phyloP scores from a whole-genome alignment of 2,888 invertebrate species.

The Pyrrhia umbra region DNA sequence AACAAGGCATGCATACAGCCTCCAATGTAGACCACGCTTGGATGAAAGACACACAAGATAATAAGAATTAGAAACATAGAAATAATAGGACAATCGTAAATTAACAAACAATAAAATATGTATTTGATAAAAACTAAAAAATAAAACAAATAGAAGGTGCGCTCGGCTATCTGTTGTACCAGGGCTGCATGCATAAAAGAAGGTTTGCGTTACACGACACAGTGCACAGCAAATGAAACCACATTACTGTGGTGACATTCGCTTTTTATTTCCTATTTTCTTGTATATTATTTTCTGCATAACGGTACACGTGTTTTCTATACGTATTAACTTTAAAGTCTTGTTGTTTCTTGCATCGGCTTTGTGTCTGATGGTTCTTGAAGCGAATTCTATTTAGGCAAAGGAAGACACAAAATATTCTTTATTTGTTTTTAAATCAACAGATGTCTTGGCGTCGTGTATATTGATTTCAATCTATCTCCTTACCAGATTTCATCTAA shows the following conservation, averaged over 20 bases:
- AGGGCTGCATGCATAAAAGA: conserved; percentile 50
- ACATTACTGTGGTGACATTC: conserved; percentile 59
- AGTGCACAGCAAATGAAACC: conserved; percentile 60
- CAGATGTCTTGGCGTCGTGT: conserved; percentile 25
- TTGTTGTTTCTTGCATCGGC: conserved; percentile 44
- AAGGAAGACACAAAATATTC: conserved; percentile 37
- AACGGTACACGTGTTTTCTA: conserved; percentile 53
- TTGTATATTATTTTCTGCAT: conserved; percentile 56
- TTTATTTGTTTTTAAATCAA: conserved; percentile 34
- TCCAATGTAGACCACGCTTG: too few species aligned
- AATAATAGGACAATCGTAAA: conserved; percentile 3
- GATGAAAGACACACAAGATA: background rate
- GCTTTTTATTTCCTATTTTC: conserved; percentile 54
- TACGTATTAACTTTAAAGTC: conserved; percentile 49
- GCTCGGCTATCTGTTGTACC: conserved; percentile 46
- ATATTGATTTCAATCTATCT: too few species aligned
- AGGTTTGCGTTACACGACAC: conserved; percentile 50
- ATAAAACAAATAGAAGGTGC: conserved; percentile 19
- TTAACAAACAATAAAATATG: conserved; percentile 20
- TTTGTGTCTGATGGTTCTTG: conserved; percentile 52
- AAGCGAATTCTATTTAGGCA: conserved; percentile 32
- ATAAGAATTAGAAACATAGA: conserved; percentile 15
- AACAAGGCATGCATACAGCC: too few species aligned
- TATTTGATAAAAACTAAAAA: conserved; percentile 21
- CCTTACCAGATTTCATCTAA: too few species aligned